These are phyloP conservation scores for Martes martes DNA, from an alignment of 2,113 vertebrate species.

Conservation along the genomic window DNA sequence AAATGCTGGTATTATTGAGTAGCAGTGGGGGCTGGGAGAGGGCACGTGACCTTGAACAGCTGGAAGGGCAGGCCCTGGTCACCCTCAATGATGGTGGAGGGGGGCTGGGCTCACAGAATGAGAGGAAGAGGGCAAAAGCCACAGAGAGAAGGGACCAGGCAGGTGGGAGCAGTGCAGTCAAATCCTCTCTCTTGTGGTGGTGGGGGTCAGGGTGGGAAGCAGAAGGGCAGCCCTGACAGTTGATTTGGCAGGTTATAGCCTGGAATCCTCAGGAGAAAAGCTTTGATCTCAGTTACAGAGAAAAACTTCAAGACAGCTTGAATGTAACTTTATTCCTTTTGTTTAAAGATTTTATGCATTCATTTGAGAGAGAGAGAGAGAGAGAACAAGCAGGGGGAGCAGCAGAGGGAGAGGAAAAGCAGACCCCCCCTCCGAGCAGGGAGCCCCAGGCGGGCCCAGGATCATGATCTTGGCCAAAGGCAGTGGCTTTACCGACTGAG, in stretches of 20 bases:
- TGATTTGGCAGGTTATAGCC: not conserved
- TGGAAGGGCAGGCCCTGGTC: not conserved
- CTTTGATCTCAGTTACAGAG: not conserved
- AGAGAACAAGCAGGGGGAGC: too few species aligned
- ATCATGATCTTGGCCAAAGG: too few species aligned
- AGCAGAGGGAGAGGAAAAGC: too few species aligned
- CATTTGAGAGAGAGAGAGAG: too few species aligned
- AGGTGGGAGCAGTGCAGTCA: not conserved
- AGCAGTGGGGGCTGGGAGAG: not conserved
- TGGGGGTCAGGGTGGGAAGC: not conserved
- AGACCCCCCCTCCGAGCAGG: too few species aligned
- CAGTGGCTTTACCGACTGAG: too few species aligned
- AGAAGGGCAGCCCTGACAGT: not conserved
- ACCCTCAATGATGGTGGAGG: too few species aligned
- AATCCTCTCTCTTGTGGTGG: fast-evolving
- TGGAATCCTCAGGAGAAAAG: not conserved
- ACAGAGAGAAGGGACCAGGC: not conserved
- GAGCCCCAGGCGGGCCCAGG: too few species aligned
- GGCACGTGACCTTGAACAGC: not conserved
- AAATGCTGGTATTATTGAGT: not conserved
- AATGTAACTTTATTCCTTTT: not conserved
- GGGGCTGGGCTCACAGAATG: not conserved
- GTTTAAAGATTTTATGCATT: too few species aligned
- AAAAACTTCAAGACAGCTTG: not conserved
- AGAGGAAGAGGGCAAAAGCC: not conserved